Evolutionary conservation across 2,113 vertebrate genomes (phyloP).

Genomic region (Labrus mixtus): DNA sequence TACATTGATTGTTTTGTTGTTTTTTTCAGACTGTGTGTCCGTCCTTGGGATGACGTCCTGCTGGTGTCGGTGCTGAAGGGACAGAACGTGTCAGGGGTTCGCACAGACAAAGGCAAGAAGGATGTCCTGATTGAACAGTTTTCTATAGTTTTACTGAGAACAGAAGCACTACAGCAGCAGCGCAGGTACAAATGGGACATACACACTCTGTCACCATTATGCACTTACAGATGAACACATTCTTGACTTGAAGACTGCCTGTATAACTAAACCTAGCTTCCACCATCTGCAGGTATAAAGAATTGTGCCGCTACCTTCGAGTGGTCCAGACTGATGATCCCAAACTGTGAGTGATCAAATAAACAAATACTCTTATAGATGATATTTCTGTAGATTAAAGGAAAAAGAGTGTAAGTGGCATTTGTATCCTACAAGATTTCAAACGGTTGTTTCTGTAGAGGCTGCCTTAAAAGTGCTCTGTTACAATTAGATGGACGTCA

Average conservation of each 20-base stretch:
- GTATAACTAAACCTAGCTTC: background rate
- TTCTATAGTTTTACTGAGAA: slow-evolving; percentile 79
- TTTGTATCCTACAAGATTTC: too few relatives aligned
- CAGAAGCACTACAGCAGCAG: slow-evolving; percentile 75
- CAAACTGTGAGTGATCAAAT: slow-evolving; percentile 60
- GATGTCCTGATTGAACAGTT: slow-evolving; percentile 77
- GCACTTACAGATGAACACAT: background rate
- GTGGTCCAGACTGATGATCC: slow-evolving; percentile 63
- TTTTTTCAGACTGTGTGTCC: slow-evolving; percentile 78
- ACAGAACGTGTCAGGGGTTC: slow-evolving; percentile 84
- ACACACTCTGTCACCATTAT: background rate
- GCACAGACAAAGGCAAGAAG: slow-evolving; percentile 80
- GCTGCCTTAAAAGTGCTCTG: too few relatives aligned
- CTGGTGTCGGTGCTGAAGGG: slow-evolving; percentile 87
- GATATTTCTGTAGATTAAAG: background rate
- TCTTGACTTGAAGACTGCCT: background rate
- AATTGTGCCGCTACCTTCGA: slow-evolving; percentile 81
- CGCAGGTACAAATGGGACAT: slow-evolving; percentile 67
- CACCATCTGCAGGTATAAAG: slow-evolving; percentile 75
- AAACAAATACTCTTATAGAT: background rate
- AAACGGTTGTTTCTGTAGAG: too few relatives aligned
- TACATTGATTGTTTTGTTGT: background rate
- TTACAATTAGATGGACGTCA: too few relatives aligned
- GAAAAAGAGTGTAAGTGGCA: background rate
- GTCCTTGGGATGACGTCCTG: slow-evolving; percentile 85